Percentiles rank a stretch among this genome's conserved stretches.
phyloP scores from a whole-genome alignment of 1,140 invertebrate genomes.

The Psix sp. region DNA sequence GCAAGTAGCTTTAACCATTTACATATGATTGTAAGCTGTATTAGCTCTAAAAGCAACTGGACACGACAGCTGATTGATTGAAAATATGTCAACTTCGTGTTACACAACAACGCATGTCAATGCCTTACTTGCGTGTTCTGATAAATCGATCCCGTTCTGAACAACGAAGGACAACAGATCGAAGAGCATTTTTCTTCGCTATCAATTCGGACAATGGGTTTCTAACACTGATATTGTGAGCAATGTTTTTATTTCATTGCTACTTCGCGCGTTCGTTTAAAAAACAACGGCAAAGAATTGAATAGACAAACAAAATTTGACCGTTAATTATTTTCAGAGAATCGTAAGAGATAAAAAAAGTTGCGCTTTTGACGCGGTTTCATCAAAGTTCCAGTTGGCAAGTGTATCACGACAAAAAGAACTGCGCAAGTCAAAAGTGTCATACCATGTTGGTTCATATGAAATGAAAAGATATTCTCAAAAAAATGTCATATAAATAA shows the following conservation, averaged over 20 bases:
- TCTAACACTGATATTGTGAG: conserved; percentile 3
- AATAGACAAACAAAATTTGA: conserved; percentile 3
- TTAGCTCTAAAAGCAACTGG: conserved; percentile 49
- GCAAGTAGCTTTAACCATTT: conserved; percentile 57
- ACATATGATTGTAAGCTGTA: conserved; percentile 44
- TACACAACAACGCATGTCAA: conserved; percentile 53
- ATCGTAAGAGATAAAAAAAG: conserved; percentile 1
- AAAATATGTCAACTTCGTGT: conserved; percentile 56
- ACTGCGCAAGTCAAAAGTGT: conserved; percentile 5
- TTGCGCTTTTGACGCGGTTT: conserved; percentile 1
- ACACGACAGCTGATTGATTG: conserved; percentile 56
- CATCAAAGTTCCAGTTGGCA: conserved; percentile 1
- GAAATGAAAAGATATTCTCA: neutral
- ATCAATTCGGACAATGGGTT: conserved; percentile 2
- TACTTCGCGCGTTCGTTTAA: neutral
- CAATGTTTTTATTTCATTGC: conserved; percentile 11
- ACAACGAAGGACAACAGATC: conserved; percentile 25
- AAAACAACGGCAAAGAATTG: neutral
- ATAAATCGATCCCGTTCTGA: conserved; percentile 42
- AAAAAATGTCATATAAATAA: conserved; percentile 29
- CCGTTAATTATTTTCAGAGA: conserved; percentile 8
- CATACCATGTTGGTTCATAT: neutral
- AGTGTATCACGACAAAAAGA: neutral
- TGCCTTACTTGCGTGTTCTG: conserved; percentile 51
- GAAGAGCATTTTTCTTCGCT: conserved; percentile 26